phyloP scores from a whole-genome alignment of 2,888 invertebrate genomes.

The Leucozona laternaria region DNA sequence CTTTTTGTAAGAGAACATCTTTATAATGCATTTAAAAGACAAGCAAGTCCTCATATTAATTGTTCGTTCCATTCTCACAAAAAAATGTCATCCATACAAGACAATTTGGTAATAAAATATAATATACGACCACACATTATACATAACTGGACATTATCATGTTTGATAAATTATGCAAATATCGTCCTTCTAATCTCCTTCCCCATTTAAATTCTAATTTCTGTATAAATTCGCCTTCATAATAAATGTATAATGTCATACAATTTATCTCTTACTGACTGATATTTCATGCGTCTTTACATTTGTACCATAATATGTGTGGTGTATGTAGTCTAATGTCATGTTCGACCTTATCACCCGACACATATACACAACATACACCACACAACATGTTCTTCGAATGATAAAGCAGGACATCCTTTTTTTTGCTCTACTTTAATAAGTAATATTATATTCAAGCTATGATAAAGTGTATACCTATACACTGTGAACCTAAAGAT shows the following conservation, averaged over 20 bases:
- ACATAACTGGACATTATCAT: constrained; percentile 38
- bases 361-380: constrained; percentile 23
- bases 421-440: background rate
- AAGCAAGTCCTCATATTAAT: background rate
- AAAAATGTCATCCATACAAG: background rate
- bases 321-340: background rate
- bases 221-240: constrained; percentile 33
- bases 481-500: no score
- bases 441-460: background rate
- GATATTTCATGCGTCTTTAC: constrained; percentile 36
- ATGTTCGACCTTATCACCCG: constrained; percentile 2
- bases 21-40: background rate
- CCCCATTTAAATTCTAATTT: constrained; percentile 21
- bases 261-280: constrained; percentile 58
- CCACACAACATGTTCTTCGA: constrained; percentile 2
- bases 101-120: constrained; percentile 21
- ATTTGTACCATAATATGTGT: background rate
- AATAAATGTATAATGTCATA: constrained; percentile 37
- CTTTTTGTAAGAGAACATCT: background rate
- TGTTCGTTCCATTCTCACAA: background rate
- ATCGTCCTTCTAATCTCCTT: constrained; percentile 12
- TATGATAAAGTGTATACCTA: background rate
- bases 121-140: constrained; percentile 5
- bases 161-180: constrained; percentile 41
- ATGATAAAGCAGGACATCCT: constrained; percentile 13